These are phyloP conservation scores for Cremastinae sp. DNA, from an alignment of 2,888 invertebrate species.

Conservation along the genomic window DNA sequence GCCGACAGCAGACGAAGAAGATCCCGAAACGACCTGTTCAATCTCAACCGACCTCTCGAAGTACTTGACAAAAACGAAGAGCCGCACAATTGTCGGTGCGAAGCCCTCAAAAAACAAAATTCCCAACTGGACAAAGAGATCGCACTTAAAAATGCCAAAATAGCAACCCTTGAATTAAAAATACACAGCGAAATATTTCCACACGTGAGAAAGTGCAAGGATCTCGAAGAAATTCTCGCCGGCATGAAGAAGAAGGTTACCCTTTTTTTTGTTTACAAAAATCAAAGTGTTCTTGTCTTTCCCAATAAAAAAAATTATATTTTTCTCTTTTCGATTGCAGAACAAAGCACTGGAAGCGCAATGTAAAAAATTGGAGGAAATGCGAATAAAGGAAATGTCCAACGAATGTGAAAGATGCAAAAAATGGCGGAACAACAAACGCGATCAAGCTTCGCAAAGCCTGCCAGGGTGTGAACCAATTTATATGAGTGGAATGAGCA, in stretches of 20 bases:
- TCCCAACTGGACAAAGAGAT: conserved; percentile 71
- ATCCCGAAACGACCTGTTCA: conserved; percentile 69
- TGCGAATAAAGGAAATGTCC: conserved; percentile 61
- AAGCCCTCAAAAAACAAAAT: conserved; percentile 65
- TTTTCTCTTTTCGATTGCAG: conserved; percentile 52
- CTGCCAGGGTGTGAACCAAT: conserved; percentile 62
- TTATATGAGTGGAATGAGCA: conserved; percentile 65
- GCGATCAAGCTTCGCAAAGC: conserved; percentile 70
- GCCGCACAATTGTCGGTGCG: conserved; percentile 50
- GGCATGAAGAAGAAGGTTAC: conserved; percentile 68
- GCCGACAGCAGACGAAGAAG: conserved; percentile 64
- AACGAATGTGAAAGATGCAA: conserved; percentile 71
- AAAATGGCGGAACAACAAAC: conserved; percentile 66
- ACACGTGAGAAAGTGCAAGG: conserved; percentile 72
- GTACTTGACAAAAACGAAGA: conserved; percentile 38
- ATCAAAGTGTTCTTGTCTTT: background rate
- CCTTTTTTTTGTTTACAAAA: background rate
- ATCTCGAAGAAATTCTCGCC: conserved; percentile 69
- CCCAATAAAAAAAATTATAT: too few relatives aligned
- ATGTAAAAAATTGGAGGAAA: conserved; percentile 65
- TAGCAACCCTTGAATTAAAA: conserved; percentile 73
- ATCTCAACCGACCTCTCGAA: conserved; percentile 69
- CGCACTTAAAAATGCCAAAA: conserved; percentile 72
- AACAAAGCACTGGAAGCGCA: conserved; percentile 64
- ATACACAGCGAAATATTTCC: conserved; percentile 73